Conservation (phyloP, 2,113 vertebrate species). For the Romanogobio albipinnatus region DNA sequence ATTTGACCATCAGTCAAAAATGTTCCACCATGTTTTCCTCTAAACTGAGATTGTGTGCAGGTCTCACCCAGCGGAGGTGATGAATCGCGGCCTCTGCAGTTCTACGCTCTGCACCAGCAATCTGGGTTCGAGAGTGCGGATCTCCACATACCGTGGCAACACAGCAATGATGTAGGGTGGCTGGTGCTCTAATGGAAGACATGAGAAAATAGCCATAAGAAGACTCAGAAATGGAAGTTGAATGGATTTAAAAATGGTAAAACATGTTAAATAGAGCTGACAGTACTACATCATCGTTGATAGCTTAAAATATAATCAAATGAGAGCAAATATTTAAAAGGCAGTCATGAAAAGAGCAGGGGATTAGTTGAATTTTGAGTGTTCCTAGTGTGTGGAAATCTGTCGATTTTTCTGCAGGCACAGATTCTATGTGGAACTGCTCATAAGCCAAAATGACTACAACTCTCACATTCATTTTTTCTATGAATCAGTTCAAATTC, state of each 20-base stretch:
- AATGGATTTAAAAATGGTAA: background rate
- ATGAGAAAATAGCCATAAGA: background rate
- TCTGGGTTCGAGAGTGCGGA: constrained; percentile 92
- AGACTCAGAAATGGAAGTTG: background rate
- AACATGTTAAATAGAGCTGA: background rate
- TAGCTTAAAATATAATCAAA: background rate
- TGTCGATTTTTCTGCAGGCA: background rate
- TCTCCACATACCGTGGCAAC: constrained; percentile 93
- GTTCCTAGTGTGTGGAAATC: background rate
- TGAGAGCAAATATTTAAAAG: background rate
- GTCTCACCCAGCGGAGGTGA: constrained; percentile 91
- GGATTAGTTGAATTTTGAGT: background rate
- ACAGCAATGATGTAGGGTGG: constrained; percentile 97
- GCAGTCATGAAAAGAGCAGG: background rate
- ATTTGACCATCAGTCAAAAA: no score
- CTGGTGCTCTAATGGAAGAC: constrained; percentile 85
- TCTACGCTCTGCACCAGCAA: constrained; percentile 97
- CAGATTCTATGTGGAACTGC: background rate
- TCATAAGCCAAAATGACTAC: background rate
- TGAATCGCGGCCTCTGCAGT: constrained; percentile 94
- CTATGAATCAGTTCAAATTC: background rate
- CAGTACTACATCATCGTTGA: background rate
- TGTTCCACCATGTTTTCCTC: no score
- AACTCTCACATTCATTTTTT: background rate
- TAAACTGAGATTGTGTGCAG: no score